A percentile compares a stretch with the other conserved stretches of the same genome.
Conservation (phyloP, 2,888 invertebrate genomes). For the Esperia sulphurella region DNA sequence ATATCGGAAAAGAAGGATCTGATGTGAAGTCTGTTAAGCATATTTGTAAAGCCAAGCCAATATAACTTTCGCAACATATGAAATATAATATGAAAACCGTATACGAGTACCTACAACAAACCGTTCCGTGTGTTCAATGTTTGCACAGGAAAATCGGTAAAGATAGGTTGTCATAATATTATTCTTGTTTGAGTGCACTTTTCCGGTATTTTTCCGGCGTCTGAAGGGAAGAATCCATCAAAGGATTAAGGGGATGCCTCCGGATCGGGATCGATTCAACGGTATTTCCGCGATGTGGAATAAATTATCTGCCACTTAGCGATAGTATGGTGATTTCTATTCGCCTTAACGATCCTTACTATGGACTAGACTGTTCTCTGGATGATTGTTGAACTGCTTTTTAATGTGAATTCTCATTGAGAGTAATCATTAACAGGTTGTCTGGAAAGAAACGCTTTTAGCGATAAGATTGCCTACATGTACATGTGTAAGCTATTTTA, state of each 20-base stretch:
- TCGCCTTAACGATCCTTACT: conserved; percentile 9
- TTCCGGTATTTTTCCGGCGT: conserved; percentile 51
- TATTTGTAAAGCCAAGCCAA: no score
- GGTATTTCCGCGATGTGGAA: conserved; percentile 63
- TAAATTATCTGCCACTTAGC: conserved; percentile 71
- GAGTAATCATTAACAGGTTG: no score
- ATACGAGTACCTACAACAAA: background rate
- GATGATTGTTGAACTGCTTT: background rate
- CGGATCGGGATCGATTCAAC: conserved; percentile 56
- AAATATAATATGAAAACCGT: no score
- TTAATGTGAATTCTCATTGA: no score
- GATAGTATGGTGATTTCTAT: conserved; percentile 46
- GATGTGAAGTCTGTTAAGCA: no score
- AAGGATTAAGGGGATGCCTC: conserved; percentile 69
- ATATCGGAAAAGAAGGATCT: no score
- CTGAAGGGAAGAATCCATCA: conserved; percentile 67
- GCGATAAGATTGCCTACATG: no score
- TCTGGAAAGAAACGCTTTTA: no score
- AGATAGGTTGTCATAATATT: conserved; percentile 39
- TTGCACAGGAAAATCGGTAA: conserved; percentile 29
- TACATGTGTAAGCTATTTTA: no score
- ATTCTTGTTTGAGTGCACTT: conserved; percentile 56
- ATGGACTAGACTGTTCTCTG: background rate
- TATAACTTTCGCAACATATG: no score
- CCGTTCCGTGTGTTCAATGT: conserved; percentile 17